Conservation (phyloP, 1,140 invertebrate genomes). For the Zaprionus capensis region DNA sequence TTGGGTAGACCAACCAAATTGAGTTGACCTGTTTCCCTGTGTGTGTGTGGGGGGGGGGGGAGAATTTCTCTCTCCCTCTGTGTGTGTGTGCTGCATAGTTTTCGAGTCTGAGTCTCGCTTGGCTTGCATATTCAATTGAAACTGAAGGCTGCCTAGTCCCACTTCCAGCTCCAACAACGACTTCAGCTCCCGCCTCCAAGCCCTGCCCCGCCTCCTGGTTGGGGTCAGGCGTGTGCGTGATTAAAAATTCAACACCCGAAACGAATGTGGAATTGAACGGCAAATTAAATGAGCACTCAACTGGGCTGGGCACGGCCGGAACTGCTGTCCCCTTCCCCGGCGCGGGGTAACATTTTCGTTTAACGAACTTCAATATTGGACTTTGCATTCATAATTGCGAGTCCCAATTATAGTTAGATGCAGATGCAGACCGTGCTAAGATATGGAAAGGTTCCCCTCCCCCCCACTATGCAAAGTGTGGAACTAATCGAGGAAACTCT, state of each 20-base stretch:
- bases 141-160: conserved; percentile 24
- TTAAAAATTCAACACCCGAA: conserved; percentile 82
- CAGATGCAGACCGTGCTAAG: background rate
- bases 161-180: background rate
- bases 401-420: background rate
- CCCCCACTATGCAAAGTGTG: background rate
- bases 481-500: conserved; percentile 1
- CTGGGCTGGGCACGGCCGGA: conserved; percentile 9
- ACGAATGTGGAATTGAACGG: conserved; percentile 79
- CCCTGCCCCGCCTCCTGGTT: conserved; percentile 6
- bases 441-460: background rate
- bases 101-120: conserved; percentile 44
- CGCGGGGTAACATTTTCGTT: conserved; percentile 20
- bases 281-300: conserved; percentile 69
- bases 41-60: background rate
- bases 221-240: conserved; percentile 69
- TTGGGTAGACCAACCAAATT: conserved; percentile 53
- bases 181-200: background rate
- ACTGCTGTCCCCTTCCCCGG: conserved; percentile 4
- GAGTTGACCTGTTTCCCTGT: conserved; percentile 63
- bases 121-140: conserved; percentile 70
- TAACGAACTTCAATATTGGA: conserved; percentile 32
- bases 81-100: conserved; percentile 53
- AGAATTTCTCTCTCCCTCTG: background rate
- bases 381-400: conserved; percentile 31